A percentile compares a stretch with the other conserved stretches of the same genome.
Conservation (phyloP, 2,888 invertebrate genomes). For the Muschampia plurimacula region DNA sequence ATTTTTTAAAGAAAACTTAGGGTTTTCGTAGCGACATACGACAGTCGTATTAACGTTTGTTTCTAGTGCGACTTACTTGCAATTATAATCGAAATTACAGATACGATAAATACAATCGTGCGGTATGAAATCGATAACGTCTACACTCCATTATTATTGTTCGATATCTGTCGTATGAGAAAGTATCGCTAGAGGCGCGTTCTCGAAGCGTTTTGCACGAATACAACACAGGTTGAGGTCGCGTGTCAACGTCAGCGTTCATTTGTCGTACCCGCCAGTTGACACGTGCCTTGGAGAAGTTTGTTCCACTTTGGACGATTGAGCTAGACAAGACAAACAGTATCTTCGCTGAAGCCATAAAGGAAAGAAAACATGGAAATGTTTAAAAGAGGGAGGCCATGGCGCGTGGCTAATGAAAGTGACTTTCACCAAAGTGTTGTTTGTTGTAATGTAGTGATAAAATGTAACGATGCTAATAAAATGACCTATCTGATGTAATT, state of each 20-base stretch:
- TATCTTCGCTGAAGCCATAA: not conserved
- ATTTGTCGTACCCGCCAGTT: conserved; percentile 28
- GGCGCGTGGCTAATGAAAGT: too few relatives aligned
- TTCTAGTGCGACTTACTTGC: too few relatives aligned
- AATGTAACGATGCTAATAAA: too few relatives aligned
- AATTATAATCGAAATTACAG: not conserved
- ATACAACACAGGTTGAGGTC: conserved; percentile 36
- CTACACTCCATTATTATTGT: conserved; percentile 22
- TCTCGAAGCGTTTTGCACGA: conserved; percentile 27
- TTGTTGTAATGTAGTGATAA: too few relatives aligned
- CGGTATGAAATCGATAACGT: conserved; percentile 23
- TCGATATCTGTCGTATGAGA: conserved; percentile 32
- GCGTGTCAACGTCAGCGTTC: conserved; percentile 35
- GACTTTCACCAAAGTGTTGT: too few relatives aligned
- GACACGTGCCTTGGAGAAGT: conserved; percentile 27
- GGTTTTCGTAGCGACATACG: too few relatives aligned
- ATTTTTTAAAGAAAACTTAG: too few relatives aligned
- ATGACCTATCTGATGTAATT: too few relatives aligned
- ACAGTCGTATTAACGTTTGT: too few relatives aligned
- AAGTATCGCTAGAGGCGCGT: conserved; percentile 34
- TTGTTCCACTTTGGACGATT: conserved; percentile 25
- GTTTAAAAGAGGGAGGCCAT: not conserved
- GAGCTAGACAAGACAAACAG: conserved; percentile 6
- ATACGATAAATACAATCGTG: conserved; percentile 17
- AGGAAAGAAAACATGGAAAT: not conserved